Evolutionary conservation across 2,888 invertebrate species (phyloP), one percentile per base, ranked within the genome.

Genomic region (Epinotia nisella): DNA sequence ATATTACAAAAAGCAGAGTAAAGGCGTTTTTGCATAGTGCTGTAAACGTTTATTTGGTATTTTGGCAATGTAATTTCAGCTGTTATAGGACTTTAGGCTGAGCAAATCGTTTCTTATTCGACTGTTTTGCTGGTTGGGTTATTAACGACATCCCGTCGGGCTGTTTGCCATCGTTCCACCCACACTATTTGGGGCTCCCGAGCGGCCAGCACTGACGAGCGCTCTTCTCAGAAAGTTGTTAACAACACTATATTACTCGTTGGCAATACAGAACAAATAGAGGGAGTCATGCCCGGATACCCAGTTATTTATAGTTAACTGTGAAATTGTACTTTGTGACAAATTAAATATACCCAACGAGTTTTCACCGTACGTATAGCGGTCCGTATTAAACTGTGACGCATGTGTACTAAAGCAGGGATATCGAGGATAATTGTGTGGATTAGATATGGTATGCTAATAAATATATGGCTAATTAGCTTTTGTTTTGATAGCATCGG

Each of bases 301-400:
- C 21, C 64, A 69, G 71, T 58, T 66, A 68, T 76, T 75, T 69
- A 76, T 76, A 76, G 76, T 76, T 75, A 69, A 67, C 73, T 70
- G 70, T 74, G 71, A 77, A 71, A 76, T 70, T 75, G 60, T 60
- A 61, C 55, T 65, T 67, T 70, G 61, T 73, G 76, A 68, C 70
- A 29, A 70, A 75, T 76, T 76, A 77, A 76, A 75, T 66, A 29
- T 29, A 56, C 7, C 15, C 56, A n/a, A 56, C 29, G 55, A 1
- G 24, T 58, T 29, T 35, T 35, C 35, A 35, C 35, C 7, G 15
- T 15, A 29, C 29, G 13, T 41, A 41, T 24, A 41, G 11, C 41
- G 41, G 1, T 41, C 11, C 41, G 41, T 41, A 41, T 10, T 41
- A 41, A 41, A 41, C 11, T 10, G 41, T 15, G 15, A 15, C 45